These are phyloP conservation scores for Lepidonotus clava DNA, from an alignment of 2,888 invertebrate species.

Conservation along the genomic window DNA sequence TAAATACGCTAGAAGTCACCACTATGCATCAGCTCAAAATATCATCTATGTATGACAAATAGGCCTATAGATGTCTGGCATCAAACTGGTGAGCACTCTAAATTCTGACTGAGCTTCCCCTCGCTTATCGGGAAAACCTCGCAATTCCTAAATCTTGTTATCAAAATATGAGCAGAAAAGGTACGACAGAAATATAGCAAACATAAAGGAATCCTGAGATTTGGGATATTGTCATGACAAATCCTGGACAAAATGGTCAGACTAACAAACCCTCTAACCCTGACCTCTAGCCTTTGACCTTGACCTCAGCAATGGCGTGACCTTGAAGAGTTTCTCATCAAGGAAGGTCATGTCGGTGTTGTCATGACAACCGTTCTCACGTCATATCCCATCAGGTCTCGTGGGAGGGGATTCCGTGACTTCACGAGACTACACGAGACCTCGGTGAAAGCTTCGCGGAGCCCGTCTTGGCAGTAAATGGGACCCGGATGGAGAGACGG, in stretches of 20 bases:
- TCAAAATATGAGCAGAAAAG: too few relatives aligned
- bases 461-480: background rate
- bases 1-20: too few relatives aligned
- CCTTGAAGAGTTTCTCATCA: conserved; percentile 6
- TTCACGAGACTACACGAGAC: background rate
- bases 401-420: conserved; percentile 12
- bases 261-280: background rate
- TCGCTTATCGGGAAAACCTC: too few relatives aligned
- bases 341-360: background rate
- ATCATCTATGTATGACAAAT: too few relatives aligned
- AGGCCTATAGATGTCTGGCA: too few relatives aligned
- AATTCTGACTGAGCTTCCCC: too few relatives aligned
- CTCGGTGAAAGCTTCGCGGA: too few relatives aligned
- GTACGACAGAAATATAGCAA: too few relatives aligned
- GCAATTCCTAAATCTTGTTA: too few relatives aligned
- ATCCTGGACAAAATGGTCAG: background rate
- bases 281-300: conserved; percentile 9
- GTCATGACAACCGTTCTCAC: background rate
- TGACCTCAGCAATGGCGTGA: background rate
- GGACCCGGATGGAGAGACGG: background rate
- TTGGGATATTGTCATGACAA: background rate
- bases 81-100: too few relatives aligned
- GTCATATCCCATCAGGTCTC: background rate
- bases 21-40: too few relatives aligned
- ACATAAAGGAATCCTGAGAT: background rate